These are phyloP conservation scores for Caenorhabditis plicata DNA, from an alignment of 2,888 invertebrate genomes.

Conservation along the genomic window DNA sequence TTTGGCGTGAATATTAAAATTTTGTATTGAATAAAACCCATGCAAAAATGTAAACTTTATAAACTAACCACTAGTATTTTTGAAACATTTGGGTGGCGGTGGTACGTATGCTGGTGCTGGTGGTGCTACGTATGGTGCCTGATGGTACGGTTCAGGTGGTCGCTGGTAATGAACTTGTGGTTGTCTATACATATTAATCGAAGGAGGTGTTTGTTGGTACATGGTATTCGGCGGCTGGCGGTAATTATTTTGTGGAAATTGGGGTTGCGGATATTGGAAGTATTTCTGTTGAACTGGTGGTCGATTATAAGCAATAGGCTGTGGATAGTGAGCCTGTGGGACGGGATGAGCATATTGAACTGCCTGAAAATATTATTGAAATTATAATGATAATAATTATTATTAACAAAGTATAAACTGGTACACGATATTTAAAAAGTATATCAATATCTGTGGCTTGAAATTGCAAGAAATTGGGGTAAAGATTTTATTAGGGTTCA, in stretches of 20 bases:
- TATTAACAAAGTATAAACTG: too few relatives aligned
- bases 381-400: too few relatives aligned
- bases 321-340: slow-evolving; percentile 5
- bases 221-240: slow-evolving; percentile 16
- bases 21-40: too few relatives aligned
- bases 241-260: slow-evolving; percentile 1
- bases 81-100: slow-evolving; percentile 28
- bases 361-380: slow-evolving; percentile 3
- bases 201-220: slow-evolving; percentile 12
- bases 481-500: too few relatives aligned
- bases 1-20: too few relatives aligned
- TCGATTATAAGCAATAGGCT: too few relatives aligned
- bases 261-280: background rate
- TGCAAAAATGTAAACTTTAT: too few relatives aligned
- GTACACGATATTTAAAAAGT: too few relatives aligned
- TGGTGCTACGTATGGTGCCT: slow-evolving; percentile 1
- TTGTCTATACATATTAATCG: slow-evolving; percentile 6
- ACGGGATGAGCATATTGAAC: slow-evolving; percentile 7
- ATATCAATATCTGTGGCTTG: too few relatives aligned
- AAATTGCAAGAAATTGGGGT: too few relatives aligned
- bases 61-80: slow-evolving; percentile 5
- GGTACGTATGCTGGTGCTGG: slow-evolving; percentile 5
- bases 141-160: slow-evolving; percentile 7
- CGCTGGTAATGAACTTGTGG: slow-evolving; percentile 5
- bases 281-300: background rate